Percentiles rank a stretch among this genome's conserved stretches.
Conservation (phyloP, 2,888 invertebrate genomes). For the Branchipolynoe longqiensis region DNA sequence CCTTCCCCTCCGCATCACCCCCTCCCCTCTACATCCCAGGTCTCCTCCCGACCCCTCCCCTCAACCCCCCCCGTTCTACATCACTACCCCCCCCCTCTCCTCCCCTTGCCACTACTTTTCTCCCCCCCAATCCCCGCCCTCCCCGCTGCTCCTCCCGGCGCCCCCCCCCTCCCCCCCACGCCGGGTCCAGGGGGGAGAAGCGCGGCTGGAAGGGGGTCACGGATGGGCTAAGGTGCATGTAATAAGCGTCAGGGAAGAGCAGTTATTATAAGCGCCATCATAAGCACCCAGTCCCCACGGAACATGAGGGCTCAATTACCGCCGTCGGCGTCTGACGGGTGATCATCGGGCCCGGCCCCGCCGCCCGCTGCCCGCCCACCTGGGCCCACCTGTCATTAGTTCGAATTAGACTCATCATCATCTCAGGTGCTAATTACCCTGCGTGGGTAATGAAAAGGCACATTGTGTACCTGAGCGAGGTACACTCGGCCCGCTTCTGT, state of each 20-base stretch:
- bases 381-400: conserved; percentile 26
- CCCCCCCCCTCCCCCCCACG: too few species aligned
- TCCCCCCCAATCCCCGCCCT: too few species aligned
- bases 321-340: conserved; percentile 2
- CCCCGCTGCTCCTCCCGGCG: too few species aligned
- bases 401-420: conserved; percentile 37
- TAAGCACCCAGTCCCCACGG: not conserved
- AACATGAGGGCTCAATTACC: conserved; percentile 1
- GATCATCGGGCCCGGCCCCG: not conserved
- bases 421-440: conserved; percentile 40
- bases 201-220: too few species aligned
- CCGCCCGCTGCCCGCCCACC: not conserved
- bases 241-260: conserved; percentile 6
- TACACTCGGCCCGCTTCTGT: not conserved
- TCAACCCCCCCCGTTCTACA: too few species aligned
- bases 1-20: not conserved
- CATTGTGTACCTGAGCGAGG: not conserved
- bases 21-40: too few species aligned
- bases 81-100: not conserved
- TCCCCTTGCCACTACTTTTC: not conserved
- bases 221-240: not conserved
- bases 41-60: too few species aligned
- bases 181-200: too few species aligned
- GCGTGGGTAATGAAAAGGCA: conserved; percentile 26
- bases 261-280: conserved; percentile 17